Evolutionary conservation across 2,113 vertebrate genomes (phyloP).

Genomic region (Butastur rufipennis): DNA sequence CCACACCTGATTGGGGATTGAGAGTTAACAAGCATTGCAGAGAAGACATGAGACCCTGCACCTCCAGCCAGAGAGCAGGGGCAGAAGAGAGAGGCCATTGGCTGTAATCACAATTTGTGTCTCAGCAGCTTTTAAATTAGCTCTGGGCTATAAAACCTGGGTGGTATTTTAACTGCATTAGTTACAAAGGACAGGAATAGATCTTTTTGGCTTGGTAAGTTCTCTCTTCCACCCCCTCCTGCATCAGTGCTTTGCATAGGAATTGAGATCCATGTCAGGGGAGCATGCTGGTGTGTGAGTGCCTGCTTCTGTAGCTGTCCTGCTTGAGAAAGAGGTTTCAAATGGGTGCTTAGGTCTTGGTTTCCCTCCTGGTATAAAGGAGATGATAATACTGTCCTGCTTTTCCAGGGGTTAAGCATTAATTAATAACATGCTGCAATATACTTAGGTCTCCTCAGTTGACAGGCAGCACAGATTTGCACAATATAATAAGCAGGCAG

Average conservation of each 20-base stretch:
- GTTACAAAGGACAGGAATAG: not conserved
- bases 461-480: not conserved
- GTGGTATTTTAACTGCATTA: not conserved
- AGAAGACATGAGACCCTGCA: not conserved
- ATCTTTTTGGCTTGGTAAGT: not conserved
- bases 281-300: not conserved
- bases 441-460: not conserved
- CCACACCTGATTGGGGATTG: not conserved
- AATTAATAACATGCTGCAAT: not conserved
- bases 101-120: not conserved
- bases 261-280: not conserved
- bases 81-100: not conserved
- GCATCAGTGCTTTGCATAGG: not conserved
- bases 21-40: not conserved
- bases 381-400: not conserved
- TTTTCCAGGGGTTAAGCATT: not conserved
- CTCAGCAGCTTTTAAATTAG: not conserved
- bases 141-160: not conserved
- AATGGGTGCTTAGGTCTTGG: not conserved
- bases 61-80: not conserved
- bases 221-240: not conserved
- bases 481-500: not conserved
- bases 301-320: not conserved
- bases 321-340: not conserved
- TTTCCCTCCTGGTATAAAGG: not conserved